Evolutionary conservation across 2,797 vertebrate genomes (phyloP).

Genomic region (Bradypodion ventrale): DNA sequence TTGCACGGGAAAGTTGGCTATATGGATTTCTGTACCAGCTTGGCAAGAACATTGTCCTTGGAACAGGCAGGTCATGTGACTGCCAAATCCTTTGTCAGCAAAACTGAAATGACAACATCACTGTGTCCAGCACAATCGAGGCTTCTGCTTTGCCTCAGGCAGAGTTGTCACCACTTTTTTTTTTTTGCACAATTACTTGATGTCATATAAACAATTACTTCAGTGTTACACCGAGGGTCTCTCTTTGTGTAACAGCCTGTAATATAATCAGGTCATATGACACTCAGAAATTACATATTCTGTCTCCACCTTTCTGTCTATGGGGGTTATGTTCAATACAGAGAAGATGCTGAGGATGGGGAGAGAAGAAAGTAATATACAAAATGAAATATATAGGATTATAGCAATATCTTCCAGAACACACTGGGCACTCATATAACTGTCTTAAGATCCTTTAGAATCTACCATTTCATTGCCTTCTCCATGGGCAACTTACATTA

Average conservation of each 20-base stretch:
- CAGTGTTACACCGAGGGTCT: background rate
- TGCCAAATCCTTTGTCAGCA: background rate
- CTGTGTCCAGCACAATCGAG: background rate
- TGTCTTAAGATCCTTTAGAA: background rate
- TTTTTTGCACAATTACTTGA: background rate
- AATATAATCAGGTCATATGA: background rate
- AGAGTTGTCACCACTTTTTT: background rate
- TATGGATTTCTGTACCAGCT: background rate
- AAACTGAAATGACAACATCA: slow-evolving; percentile 11
- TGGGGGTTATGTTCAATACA: background rate
- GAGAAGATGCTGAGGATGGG: background rate
- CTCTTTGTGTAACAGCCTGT: background rate
- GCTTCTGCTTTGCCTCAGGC: background rate
- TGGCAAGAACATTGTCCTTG: background rate
- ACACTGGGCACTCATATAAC: background rate
- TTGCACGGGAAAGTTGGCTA: background rate
- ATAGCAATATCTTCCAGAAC: background rate
- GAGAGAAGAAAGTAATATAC: background rate
- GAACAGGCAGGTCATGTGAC: background rate
- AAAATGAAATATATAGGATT: background rate
- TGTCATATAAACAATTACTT: background rate
- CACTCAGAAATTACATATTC: background rate
- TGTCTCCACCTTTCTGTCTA: background rate
- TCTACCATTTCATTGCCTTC: background rate
- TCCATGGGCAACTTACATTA: background rate